Conservation (phyloP, 2,113 vertebrate genomes). For the Malaclemys terrapin region DNA sequence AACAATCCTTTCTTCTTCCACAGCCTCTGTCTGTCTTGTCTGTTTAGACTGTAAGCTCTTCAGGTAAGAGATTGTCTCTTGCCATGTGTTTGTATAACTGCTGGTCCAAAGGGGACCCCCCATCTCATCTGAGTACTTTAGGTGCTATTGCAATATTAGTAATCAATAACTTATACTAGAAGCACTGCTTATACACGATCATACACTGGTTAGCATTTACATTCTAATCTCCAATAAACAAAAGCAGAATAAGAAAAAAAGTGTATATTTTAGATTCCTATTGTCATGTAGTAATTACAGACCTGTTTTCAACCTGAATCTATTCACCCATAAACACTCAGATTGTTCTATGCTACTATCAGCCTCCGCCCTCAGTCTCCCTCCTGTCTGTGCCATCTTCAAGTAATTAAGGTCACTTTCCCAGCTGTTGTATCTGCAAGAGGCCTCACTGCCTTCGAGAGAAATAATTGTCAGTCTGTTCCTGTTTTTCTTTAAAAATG, state of each 20-base stretch:
- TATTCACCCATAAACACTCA: background rate
- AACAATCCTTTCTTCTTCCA: background rate
- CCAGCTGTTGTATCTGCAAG: slow-evolving; percentile 70
- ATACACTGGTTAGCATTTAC: background rate
- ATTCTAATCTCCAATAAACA: background rate
- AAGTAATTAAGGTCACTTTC: slow-evolving; percentile 58
- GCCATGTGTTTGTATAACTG: background rate
- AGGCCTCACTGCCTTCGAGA: slow-evolving; percentile 53
- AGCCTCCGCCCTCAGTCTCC: background rate
- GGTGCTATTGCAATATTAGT: background rate
- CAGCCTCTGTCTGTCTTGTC: background rate
- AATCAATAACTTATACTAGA: background rate
- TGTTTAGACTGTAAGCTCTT: background rate
- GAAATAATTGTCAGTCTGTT: slow-evolving; percentile 60
- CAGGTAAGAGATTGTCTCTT: background rate
- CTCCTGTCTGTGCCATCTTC: background rate
- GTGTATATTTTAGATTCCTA: background rate
- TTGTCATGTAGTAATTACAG: background rate
- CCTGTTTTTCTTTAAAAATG: slow-evolving; percentile 72
- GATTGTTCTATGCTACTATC: background rate
- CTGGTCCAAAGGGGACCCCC: background rate
- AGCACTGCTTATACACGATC: background rate
- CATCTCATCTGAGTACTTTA: background rate
- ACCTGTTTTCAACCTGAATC: background rate
- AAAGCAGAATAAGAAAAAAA: background rate